Evolutionary conservation across 2,113 vertebrate species (phyloP), one percentile per base, ranked within the genome.

Genomic region (Sus scrofa): DNA sequence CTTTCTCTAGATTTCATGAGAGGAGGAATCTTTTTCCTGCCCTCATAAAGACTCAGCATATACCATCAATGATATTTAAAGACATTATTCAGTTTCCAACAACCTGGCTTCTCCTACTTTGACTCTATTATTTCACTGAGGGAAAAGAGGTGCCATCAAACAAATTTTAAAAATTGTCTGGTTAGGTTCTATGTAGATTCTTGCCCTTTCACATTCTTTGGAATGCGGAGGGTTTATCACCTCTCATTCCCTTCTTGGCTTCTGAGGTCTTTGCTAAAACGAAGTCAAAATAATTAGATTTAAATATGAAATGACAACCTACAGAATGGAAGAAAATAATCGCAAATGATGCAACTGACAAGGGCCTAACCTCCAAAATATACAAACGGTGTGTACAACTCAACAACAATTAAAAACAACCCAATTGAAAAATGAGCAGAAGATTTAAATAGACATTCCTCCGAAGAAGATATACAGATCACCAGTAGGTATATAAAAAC

Each of bases 211-310:
- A 44, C 44, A 44, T 44, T 44, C 8, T 92, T 68, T 60, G 58
- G 74, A 62, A 75, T 15, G 34, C 65, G 26, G 14, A 58, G 73
- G 13, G 62, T 86, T 95, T 92, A 75, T 30, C 37, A 81, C 22
- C 37, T 68, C 14, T 73, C 14, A 6, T 65, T 95, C 74, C 10
- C 26, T 65, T 84, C 18, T 65, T 54, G 52, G 32, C 14, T 16
- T 88, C 52, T 89, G 68, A 89, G 50, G 94, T 7, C 22, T 88
- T 91, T 58, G 27, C 44, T 95, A 32, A 34, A 94, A 67, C n/a
- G 82, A 95, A 91, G 26, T 81, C 63, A 50, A 58, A 87, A 39
- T 30, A 58, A n/a, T 86, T 62, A 32, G 34, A 89, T 85, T 96
- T 71, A 94, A 94, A 90, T 78, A 44, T 8, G 8, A 44, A 44